Evolutionary conservation across 2,888 invertebrate genomes (phyloP).

Genomic region (Philereme vetulata): DNA sequence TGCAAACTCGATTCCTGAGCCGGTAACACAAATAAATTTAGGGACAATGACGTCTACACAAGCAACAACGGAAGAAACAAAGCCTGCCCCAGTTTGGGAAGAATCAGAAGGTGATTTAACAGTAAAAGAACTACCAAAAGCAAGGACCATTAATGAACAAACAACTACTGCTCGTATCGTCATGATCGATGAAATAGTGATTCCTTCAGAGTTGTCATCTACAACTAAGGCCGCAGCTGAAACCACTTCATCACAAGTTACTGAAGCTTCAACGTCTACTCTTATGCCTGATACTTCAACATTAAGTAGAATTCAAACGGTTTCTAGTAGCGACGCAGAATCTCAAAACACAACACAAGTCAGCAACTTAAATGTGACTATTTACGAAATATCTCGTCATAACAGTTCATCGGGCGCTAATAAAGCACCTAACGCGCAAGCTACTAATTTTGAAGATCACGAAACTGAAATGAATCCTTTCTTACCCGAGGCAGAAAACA

Average conservation of each 20-base stretch:
- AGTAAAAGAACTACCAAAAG: slow-evolving; percentile 44
- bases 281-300: slow-evolving; percentile 12
- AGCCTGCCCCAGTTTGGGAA: slow-evolving; percentile 76
- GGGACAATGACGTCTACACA: slow-evolving; percentile 17
- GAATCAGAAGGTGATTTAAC: slow-evolving; percentile 51
- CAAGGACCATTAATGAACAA: slow-evolving; percentile 22
- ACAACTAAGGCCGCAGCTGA: slow-evolving; percentile 32
- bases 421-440: slow-evolving; percentile 56
- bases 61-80: slow-evolving; percentile 29
- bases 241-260: slow-evolving; percentile 13
- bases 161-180: slow-evolving; percentile 23
- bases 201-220: slow-evolving; percentile 31
- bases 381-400: slow-evolving; percentile 72
- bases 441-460: slow-evolving; percentile 69
- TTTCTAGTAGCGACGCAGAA: slow-evolving; percentile 31
- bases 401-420: slow-evolving; percentile 48
- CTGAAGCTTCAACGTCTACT: slow-evolving; percentile 5
- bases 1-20: slow-evolving; percentile 41
- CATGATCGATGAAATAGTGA: slow-evolving; percentile 35
- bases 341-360: slow-evolving; percentile 53
- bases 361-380: slow-evolving; percentile 71
- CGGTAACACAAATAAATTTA: slow-evolving; percentile 22
- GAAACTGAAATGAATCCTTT: slow-evolving; percentile 87
- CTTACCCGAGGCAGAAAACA: slow-evolving; percentile 86
- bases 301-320: slow-evolving; percentile 20